Evolutionary conservation across 2,888 invertebrate genomes (phyloP), one percentile per base, ranked within the genome.

Genomic region (Biston stratarius): DNA sequence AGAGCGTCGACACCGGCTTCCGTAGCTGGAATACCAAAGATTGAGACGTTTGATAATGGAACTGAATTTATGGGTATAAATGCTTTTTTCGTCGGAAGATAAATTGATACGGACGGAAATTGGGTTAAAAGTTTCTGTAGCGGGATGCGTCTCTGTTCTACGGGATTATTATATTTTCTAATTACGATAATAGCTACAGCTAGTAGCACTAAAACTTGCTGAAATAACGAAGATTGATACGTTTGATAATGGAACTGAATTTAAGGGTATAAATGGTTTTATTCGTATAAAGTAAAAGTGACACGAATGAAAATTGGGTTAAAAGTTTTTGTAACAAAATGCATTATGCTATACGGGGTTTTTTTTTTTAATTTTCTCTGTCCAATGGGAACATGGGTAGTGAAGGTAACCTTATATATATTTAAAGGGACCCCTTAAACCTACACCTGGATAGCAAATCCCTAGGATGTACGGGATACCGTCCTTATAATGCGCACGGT

Each of bases 1-100:
- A 99, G 92, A 98, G 97, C 92, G 98, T 98, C 94, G 99, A 99
- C 94, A 97, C 97, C 94, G 99, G 99, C 96, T 99, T 99, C 95
- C 98, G 98, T 94, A 99, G 97, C 97, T 98, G 96, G 71, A 96
- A 96, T 72, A 76, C 67, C 62, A 71, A 60, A 75, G 74, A 34
- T 45, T 40, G 71, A 61, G 65, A 70, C 42, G 67, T 55, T 36
- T 63, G 61, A 57, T 42, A 36, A 45, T 49, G 45, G 72, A 69
- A 75, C 65, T 72, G 60, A 70, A 33, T 55, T 38, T 40, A 52
- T 14, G 14, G 9, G 36, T 36, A 14, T 36, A n/a, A 36, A 48
- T 33, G 48, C 24, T 48, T 33, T 48, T 48, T 48, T 48, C 47
- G 15, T 6, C 5, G 3, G 5, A 47, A 47, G 47, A 47, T 10